Percentiles rank a stretch among this genome's conserved stretches.
Evolutionary conservation across 2,113 vertebrate genomes (phyloP).

Genomic region (Elephantulus edwardii): DNA sequence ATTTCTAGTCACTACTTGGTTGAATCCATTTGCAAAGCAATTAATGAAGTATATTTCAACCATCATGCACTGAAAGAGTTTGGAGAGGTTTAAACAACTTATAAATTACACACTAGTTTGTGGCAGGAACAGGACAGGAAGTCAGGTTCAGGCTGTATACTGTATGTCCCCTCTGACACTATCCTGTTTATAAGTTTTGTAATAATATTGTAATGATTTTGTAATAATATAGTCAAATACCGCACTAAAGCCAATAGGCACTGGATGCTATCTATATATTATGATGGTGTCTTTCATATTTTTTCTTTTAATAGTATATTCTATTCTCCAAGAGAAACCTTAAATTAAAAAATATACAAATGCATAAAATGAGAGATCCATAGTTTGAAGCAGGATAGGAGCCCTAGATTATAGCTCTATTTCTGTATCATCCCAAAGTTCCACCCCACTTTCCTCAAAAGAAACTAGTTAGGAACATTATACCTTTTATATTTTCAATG

Average conservation of each 20-base stretch:
- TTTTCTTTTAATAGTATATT: background rate
- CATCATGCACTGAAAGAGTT: background rate
- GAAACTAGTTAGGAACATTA: conserved; percentile 40
- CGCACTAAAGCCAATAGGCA: background rate
- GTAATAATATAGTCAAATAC: background rate
- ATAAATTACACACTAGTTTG: background rate
- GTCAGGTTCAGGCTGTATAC: background rate
- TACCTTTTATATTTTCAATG: conserved; percentile 81
- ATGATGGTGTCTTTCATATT: background rate
- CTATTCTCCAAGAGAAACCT: conserved; percentile 12
- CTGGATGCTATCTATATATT: background rate
- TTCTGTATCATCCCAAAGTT: background rate
- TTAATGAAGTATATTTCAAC: background rate
- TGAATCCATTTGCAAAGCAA: background rate
- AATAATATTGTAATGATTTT: background rate
- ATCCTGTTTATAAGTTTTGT: background rate
- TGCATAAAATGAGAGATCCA: background rate
- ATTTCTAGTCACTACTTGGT: background rate
- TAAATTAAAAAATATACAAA: background rate
- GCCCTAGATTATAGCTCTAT: background rate
- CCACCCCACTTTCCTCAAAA: background rate
- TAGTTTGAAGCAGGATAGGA: background rate
- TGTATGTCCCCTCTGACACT: background rate
- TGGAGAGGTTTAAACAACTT: background rate
- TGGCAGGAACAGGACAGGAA: background rate